Conservation (phyloP, 2,797 vertebrate species). For the Delichon dasypus region DNA sequence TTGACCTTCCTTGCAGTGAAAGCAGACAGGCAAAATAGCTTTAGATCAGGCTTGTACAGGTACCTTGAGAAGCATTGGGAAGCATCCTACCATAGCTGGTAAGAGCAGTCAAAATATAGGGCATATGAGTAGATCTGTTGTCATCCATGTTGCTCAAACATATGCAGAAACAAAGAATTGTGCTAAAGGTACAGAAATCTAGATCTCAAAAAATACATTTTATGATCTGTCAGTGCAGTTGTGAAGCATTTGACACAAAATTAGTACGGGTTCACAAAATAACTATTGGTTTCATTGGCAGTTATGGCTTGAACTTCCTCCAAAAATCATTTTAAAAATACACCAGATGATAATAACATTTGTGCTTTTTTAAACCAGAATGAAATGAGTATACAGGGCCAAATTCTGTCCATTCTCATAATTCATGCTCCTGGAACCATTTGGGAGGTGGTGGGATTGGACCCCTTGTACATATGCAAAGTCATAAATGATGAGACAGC, state of each 20-base stretch:
- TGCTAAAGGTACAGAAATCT: background rate
- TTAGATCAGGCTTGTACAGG: background rate
- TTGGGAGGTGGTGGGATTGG: background rate
- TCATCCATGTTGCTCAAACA: background rate
- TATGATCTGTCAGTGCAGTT: background rate
- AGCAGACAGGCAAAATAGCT: background rate
- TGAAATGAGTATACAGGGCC: background rate
- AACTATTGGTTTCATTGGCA: background rate
- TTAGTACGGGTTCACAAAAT: background rate
- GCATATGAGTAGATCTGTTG: background rate
- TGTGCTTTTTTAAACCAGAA: background rate
- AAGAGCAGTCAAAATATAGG: background rate
- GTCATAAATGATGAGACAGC: background rate
- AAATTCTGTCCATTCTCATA: background rate
- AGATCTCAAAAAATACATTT: background rate
- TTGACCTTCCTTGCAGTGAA: background rate
- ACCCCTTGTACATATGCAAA: rapidly evolving
- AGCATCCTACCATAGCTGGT: background rate
- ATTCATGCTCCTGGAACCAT: background rate
- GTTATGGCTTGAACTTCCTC: background rate
- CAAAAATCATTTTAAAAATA: background rate
- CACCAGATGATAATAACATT: background rate
- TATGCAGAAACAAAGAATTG: background rate
- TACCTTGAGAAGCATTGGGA: background rate
- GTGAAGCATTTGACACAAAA: background rate